Evolutionary conservation across 2,113 vertebrate genomes (phyloP).

Genomic region (Rhabdornis inornatus): DNA sequence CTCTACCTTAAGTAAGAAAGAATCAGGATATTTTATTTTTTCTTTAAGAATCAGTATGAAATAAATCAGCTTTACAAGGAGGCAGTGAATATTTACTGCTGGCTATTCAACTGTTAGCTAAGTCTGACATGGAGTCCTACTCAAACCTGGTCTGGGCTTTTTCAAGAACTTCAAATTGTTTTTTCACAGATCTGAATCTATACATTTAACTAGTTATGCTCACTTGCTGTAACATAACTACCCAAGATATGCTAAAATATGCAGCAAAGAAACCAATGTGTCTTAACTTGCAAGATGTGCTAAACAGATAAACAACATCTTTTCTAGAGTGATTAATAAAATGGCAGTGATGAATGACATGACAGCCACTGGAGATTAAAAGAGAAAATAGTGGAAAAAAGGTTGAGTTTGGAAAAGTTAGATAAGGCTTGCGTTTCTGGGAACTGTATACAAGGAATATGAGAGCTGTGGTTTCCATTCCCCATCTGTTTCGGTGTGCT

Average conservation of each 20-base stretch:
- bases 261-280: background rate
- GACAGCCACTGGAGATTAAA: background rate
- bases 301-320: background rate
- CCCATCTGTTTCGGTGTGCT: background rate
- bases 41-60: background rate
- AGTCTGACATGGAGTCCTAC: background rate
- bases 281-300: background rate
- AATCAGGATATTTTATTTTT: background rate
- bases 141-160: background rate
- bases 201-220: background rate
- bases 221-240: background rate
- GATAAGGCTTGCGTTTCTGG: background rate
- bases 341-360: background rate
- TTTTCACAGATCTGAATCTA: background rate
- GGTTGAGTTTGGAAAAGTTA: background rate
- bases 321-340: background rate
- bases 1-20: background rate
- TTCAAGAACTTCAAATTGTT: background rate
- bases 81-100: background rate
- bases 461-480: background rate
- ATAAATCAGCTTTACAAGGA: background rate
- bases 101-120: background rate
- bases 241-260: background rate
- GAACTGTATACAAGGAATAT: background rate
- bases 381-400: background rate